These are phyloP conservation scores for Hylomyscus alleni DNA, from an alignment of 2,797 vertebrate species.

Conservation along the genomic window DNA sequence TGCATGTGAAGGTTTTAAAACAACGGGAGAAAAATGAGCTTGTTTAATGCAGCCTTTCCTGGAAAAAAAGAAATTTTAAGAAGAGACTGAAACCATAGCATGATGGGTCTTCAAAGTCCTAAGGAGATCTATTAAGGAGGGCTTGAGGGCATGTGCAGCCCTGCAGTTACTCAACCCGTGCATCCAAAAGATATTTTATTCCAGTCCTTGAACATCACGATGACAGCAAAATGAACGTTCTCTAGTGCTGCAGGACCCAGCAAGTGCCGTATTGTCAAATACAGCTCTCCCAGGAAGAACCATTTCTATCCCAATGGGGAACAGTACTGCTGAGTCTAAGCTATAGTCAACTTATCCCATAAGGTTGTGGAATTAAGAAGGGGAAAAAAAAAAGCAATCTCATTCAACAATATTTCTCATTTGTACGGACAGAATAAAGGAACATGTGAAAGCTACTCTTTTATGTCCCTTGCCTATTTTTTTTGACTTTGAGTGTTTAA, in stretches of 20 bases:
- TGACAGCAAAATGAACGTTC: background rate
- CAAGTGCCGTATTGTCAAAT: background rate
- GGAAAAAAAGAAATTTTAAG: background rate
- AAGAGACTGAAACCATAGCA: background rate
- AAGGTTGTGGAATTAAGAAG: constrained; percentile 19
- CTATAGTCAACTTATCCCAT: background rate
- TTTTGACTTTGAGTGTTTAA: constrained; percentile 31
- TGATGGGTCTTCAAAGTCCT: constrained; percentile 41
- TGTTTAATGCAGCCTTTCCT: background rate
- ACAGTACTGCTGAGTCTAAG: background rate
- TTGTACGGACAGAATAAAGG: background rate
- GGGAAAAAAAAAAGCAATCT: background rate
- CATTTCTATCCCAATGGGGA: constrained; percentile 17
- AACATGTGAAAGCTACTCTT: constrained; percentile 45
- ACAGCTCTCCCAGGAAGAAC: background rate
- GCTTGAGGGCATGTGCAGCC: background rate
- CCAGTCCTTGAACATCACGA: background rate
- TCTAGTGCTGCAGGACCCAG: background rate
- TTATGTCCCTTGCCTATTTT: background rate
- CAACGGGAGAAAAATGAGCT: background rate
- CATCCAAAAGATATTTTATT: background rate
- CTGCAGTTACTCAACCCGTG: background rate
- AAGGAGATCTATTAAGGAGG: background rate
- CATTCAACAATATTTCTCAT: background rate
- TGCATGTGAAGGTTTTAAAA: constrained; percentile 23